Conservation (phyloP, 2,888 invertebrate species). For the Drosophila lutescens region DNA sequence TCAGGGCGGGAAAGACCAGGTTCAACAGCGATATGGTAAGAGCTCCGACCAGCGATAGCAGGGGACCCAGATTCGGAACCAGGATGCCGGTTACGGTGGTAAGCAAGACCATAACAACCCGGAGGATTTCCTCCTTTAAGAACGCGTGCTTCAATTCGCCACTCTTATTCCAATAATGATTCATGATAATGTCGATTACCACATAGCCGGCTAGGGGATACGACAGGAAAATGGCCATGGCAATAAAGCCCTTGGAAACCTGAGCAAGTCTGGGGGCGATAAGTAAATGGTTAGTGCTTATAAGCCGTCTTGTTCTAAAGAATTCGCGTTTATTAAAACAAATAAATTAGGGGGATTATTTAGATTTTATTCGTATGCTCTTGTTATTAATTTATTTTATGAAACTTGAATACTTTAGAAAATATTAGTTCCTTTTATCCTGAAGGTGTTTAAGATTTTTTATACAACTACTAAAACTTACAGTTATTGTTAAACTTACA, state of each 20-base stretch:
- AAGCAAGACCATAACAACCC: conserved; percentile 25
- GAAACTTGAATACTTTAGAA: too few species aligned
- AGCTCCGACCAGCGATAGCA: conserved; percentile 36
- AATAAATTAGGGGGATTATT: too few species aligned
- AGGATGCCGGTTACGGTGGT: conserved; percentile 20
- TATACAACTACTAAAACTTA: too few species aligned
- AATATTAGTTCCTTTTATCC: too few species aligned
- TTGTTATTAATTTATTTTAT: too few species aligned
- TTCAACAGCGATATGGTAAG: conserved; percentile 41
- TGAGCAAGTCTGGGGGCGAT: conserved; percentile 87
- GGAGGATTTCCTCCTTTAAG: conserved; percentile 13
- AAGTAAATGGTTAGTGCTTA: too few species aligned
- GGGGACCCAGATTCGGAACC: conserved; percentile 25
- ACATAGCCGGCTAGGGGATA: conserved; percentile 98
- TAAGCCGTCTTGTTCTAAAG: too few species aligned
- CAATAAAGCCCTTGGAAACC: conserved; percentile 90
- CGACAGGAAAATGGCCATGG: conserved; percentile 93
- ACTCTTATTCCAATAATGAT: conserved; percentile 50
- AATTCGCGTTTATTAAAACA: too few species aligned
- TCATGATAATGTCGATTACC: conserved; percentile 96
- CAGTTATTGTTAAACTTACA: conserved; percentile 85
- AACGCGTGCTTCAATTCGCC: conserved; percentile 1
- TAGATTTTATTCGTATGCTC: too few species aligned
- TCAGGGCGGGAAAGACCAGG: conserved; percentile 42
- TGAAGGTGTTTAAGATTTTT: too few species aligned